These are phyloP conservation scores for Hyperoplus lanceolatus DNA, from an alignment of 2,797 vertebrate species.

Conservation along the genomic window DNA sequence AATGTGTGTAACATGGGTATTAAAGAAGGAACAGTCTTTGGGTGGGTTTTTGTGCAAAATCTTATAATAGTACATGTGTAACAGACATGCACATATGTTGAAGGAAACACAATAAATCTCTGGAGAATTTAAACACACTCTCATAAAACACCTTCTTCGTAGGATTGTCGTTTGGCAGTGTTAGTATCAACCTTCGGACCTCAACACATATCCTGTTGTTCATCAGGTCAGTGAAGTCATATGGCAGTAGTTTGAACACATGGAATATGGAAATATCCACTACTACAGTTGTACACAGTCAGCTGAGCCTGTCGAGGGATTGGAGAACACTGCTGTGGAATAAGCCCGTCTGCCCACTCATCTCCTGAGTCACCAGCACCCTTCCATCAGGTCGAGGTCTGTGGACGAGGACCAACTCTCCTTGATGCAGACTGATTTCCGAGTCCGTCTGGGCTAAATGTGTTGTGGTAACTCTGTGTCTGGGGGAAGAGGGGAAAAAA, in stretches of 20 bases:
- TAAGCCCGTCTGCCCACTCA: slow-evolving; percentile 84
- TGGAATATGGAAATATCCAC: slow-evolving; percentile 48
- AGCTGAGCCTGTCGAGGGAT: slow-evolving; percentile 82
- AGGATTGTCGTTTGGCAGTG: slow-evolving; percentile 67
- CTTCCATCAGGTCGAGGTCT: slow-evolving; percentile 84
- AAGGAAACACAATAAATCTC: slow-evolving; percentile 60
- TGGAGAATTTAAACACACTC: slow-evolving; percentile 43
- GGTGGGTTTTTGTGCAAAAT: slow-evolving; percentile 75
- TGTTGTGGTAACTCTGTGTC: slow-evolving; percentile 80
- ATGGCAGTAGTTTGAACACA: slow-evolving; percentile 68
- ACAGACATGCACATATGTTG: slow-evolving; percentile 69
- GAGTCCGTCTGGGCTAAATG: slow-evolving; percentile 84
- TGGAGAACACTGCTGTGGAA: slow-evolving; percentile 84
- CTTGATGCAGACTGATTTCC: slow-evolving; percentile 85
- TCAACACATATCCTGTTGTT: slow-evolving; percentile 32
- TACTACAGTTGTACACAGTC: slow-evolving; percentile 59
- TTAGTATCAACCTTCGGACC: slow-evolving; percentile 58
- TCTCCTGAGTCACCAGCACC: slow-evolving; percentile 84
- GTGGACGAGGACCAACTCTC: slow-evolving; percentile 85
- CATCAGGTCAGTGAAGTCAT: slow-evolving; percentile 50
- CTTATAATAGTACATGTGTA: slow-evolving; percentile 60
- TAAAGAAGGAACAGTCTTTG: slow-evolving; percentile 70
- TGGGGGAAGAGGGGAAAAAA: slow-evolving; percentile 54
- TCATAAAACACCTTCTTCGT: slow-evolving; percentile 49
- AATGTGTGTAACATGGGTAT: slow-evolving; percentile 66